A percentile compares a stretch with the other conserved stretches of the same genome.
Evolutionary conservation across 2,888 invertebrate species (phyloP).

Genomic region (Dasysyrphus albostriatus): DNA sequence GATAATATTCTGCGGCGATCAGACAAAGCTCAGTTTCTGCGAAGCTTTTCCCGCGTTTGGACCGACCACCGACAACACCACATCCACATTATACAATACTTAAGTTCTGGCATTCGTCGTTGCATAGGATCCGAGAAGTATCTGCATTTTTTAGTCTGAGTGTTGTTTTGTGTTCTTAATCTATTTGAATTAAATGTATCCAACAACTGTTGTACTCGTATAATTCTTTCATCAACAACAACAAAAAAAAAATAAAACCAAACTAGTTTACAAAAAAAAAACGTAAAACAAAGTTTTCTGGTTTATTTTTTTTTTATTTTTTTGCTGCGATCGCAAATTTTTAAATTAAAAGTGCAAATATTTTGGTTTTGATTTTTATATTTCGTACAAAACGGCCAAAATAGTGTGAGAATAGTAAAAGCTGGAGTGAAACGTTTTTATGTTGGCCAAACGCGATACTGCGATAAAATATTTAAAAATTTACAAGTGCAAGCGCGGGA

Average conservation of each 20-base stretch:
- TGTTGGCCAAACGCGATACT: conserved; percentile 54
- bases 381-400: not conserved
- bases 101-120: conserved; percentile 41
- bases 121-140: conserved; percentile 37
- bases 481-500: conserved; percentile 64
- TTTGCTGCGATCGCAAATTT: conserved; percentile 28
- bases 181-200: conserved; percentile 24
- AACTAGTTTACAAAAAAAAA: conserved; percentile 33
- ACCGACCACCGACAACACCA: conserved; percentile 27
- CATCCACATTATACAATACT: not conserved
- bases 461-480: conserved; percentile 55
- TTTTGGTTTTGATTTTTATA: conserved; percentile 14
- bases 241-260: not conserved
- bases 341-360: conserved; percentile 23
- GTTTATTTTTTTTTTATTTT: conserved; percentile 15
- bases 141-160: conserved; percentile 22
- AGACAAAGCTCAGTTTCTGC: conserved; percentile 73
- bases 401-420: conserved; percentile 25
- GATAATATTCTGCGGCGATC: conserved; percentile 71
- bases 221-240: not conserved
- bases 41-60: conserved; percentile 72
- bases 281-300: conserved; percentile 20
- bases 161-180: conserved; percentile 33
- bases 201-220: not conserved
- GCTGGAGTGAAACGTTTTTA: conserved; percentile 55